Percentiles rank a stretch among this genome's conserved stretches.
These are phyloP conservation scores for Homarus americanus DNA, from an alignment of 1,140 invertebrate genomes.

Conservation along the genomic window DNA sequence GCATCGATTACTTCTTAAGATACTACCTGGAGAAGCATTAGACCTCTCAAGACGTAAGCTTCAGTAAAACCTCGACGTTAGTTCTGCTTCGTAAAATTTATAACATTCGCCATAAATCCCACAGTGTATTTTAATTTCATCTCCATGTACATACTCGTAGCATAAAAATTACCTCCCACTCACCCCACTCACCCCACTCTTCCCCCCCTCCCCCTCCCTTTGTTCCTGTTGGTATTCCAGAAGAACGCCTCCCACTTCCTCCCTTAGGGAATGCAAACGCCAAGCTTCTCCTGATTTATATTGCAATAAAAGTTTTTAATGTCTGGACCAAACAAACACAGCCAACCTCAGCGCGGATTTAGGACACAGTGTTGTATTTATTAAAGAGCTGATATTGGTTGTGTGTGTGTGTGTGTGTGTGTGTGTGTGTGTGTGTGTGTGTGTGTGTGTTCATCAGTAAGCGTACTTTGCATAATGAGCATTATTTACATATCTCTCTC, in stretches of 20 bases:
- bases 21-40: too few relatives aligned
- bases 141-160: background rate
- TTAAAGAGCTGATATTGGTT: slow-evolving; percentile 1
- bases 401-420: slow-evolving; percentile 10
- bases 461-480: too few relatives aligned
- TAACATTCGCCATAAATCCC: background rate
- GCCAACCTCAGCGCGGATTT: background rate
- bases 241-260: background rate
- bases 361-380: background rate
- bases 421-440: slow-evolving; percentile 18
- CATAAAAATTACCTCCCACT: background rate
- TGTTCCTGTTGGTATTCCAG: background rate
- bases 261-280: background rate
- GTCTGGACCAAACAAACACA: background rate
- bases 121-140: background rate
- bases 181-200: too few relatives aligned
- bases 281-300: slow-evolving; percentile 10
- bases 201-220: too few relatives aligned
- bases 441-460: background rate
- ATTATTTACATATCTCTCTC: too few relatives aligned
- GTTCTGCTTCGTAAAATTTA: background rate
- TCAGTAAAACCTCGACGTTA: too few relatives aligned
- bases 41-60: too few relatives aligned
- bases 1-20: too few relatives aligned
- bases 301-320: slow-evolving; percentile 13